phyloP scores from a whole-genome alignment of 1,140 invertebrate species.

The Calycopis cecrops region DNA sequence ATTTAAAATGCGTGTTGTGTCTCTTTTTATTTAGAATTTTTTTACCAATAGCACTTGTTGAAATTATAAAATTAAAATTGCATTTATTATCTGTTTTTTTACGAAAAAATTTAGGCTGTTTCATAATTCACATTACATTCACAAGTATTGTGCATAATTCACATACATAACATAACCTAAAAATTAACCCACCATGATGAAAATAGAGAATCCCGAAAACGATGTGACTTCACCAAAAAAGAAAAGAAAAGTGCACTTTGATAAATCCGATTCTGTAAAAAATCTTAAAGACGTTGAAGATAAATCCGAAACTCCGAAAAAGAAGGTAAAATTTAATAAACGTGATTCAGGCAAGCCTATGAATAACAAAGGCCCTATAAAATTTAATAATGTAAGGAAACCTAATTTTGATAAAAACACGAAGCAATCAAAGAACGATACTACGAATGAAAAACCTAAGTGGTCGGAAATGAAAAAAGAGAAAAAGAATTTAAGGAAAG shows the following conservation, averaged over 20 bases:
- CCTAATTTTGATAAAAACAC: slow-evolving; percentile 25
- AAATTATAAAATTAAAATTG: no score
- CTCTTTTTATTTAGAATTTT: no score
- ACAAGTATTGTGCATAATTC: no score
- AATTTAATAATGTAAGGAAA: slow-evolving; percentile 33
- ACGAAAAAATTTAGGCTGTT: no score
- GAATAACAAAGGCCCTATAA: slow-evolving; percentile 36
- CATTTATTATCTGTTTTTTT: no score
- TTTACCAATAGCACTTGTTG: no score
- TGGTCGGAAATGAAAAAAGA: slow-evolving; percentile 85
- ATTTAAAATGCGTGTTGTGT: no score
- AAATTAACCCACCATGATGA: slow-evolving; percentile 36
- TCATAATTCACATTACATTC: no score
- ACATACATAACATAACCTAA: neutral
- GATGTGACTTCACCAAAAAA: slow-evolving; percentile 39
- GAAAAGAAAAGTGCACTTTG: slow-evolving; percentile 41
- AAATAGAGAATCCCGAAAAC: slow-evolving; percentile 45
- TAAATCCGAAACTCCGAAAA: slow-evolving; percentile 22
- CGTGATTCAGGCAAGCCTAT: slow-evolving; percentile 30
- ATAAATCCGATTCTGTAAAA: slow-evolving; percentile 15
- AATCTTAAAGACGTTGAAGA: slow-evolving; percentile 6
- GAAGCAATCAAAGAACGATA: slow-evolving; percentile 25
- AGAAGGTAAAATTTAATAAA: slow-evolving; percentile 26
- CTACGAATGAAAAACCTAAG: slow-evolving; percentile 76
- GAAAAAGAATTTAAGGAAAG: slow-evolving; percentile 79